Evolutionary conservation across 2,888 invertebrate genomes (phyloP).

Genomic region (Scaptomyza caliginosa): DNA sequence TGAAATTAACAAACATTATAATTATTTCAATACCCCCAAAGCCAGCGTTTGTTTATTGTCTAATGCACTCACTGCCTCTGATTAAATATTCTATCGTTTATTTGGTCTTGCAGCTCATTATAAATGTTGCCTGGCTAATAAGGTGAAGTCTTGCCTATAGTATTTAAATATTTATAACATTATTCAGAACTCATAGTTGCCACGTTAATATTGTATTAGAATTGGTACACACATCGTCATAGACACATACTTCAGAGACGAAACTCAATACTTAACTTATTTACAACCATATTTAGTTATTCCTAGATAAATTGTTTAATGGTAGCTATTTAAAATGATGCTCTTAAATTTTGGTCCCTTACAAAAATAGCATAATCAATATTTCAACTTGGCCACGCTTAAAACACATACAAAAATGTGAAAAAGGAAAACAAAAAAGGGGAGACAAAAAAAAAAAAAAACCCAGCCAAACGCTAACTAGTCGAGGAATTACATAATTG

Average conservation of each 20-base stretch:
- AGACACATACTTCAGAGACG: too few relatives aligned
- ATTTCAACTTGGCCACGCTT: slow-evolving; percentile 43
- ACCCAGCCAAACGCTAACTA: slow-evolving; percentile 53
- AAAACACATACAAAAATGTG: not conserved
- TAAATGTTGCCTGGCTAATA: slow-evolving; percentile 12
- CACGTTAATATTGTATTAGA: too few relatives aligned
- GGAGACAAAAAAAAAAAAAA: not conserved
- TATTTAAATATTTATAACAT: too few relatives aligned
- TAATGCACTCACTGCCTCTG: slow-evolving; percentile 9
- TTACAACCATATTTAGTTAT: too few relatives aligned
- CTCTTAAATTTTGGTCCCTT: too few relatives aligned
- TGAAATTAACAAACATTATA: slow-evolving; percentile 41
- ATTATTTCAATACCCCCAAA: slow-evolving; percentile 35
- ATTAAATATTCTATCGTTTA: slow-evolving; percentile 19
- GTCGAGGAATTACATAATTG: slow-evolving; percentile 61
- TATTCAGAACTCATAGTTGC: too few relatives aligned
- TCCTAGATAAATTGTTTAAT: too few relatives aligned
- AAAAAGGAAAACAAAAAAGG: not conserved
- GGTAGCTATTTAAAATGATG: too few relatives aligned
- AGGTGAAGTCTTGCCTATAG: too few relatives aligned
- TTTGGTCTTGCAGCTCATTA: slow-evolving; percentile 31
- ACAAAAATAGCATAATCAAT: slow-evolving; percentile 65
- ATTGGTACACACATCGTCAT: too few relatives aligned
- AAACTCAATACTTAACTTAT: too few relatives aligned
- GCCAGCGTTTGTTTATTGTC: slow-evolving; percentile 23